Percentiles rank a stretch among this genome's conserved stretches.
These are phyloP conservation scores for Sipha flava DNA, from an alignment of 1,140 invertebrate species.

Conservation along the genomic window DNA sequence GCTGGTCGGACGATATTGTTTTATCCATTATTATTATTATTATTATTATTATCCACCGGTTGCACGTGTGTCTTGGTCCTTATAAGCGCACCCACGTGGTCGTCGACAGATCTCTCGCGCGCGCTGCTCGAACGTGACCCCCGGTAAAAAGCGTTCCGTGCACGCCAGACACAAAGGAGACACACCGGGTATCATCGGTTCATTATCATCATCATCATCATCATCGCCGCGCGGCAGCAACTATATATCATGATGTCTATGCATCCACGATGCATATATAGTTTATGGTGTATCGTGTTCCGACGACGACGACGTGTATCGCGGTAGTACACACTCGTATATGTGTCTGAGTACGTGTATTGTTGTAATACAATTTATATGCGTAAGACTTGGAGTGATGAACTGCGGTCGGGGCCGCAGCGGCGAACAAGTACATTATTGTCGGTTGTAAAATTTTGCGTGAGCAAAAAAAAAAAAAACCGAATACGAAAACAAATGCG, in stretches of 20 bases:
- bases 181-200: not conserved
- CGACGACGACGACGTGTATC: not conserved
- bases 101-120: not conserved
- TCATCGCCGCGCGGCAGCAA: too few species aligned
- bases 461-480: not conserved
- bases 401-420: too few species aligned
- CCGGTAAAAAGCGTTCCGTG: constrained; percentile 6
- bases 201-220: not conserved
- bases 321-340: too few species aligned
- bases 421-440: too few species aligned
- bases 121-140: constrained; percentile 3
- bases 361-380: too few species aligned
- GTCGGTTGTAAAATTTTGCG: too few species aligned
- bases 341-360: too few species aligned
- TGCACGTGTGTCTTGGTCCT: not conserved
- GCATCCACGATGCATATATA: too few species aligned
- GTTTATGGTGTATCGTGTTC: not conserved
- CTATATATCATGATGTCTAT: too few species aligned
- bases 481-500: too few species aligned
- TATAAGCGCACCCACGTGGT: not conserved
- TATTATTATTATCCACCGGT: not conserved
- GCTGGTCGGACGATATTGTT: not conserved
- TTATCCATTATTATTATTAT: too few species aligned
- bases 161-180: constrained; percentile 28
- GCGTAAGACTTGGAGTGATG: too few species aligned